Conservation (phyloP, 2,888 invertebrate genomes). For the Clitarchus hookeri region DNA sequence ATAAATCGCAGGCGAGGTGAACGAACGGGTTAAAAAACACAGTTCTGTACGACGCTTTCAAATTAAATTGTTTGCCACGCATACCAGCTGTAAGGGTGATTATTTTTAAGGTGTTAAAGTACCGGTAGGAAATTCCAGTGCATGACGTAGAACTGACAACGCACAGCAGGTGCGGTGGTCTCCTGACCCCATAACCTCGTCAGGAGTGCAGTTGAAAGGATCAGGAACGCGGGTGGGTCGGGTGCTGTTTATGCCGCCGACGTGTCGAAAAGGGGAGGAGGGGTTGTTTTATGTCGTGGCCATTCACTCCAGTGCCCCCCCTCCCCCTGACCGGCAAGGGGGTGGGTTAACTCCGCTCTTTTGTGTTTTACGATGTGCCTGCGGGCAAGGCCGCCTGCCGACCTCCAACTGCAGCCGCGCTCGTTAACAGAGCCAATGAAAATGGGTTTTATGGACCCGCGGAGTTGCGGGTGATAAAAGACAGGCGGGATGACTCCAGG, state of each 20-base stretch:
- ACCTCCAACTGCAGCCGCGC: background rate
- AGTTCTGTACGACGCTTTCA: no score
- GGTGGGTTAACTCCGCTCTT: background rate
- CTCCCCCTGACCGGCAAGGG: background rate
- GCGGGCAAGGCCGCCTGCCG: background rate
- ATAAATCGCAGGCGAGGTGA: no score
- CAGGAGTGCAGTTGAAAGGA: no score
- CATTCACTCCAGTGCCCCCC: conserved; percentile 26
- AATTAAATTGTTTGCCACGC: no score
- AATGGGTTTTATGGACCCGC: background rate
- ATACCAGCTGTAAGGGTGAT: no score
- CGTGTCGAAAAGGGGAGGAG: conserved; percentile 31
- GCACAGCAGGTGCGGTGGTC: no score
- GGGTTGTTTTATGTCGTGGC: conserved; percentile 29
- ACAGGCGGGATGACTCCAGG: background rate
- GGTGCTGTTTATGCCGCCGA: conserved; percentile 21
- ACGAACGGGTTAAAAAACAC: no score
- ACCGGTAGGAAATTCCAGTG: no score
- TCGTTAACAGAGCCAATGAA: background rate
- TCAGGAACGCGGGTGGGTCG: no score
- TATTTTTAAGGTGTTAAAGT: no score
- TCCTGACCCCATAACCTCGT: no score
- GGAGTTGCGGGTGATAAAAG: background rate
- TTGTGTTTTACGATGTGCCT: background rate
- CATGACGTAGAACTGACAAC: no score